Percentiles rank a stretch among this genome's conserved stretches.
These are phyloP conservation scores for Microcebus lehilahytsara DNA, from an alignment of 2,113 vertebrate genomes.

Conservation along the genomic window DNA sequence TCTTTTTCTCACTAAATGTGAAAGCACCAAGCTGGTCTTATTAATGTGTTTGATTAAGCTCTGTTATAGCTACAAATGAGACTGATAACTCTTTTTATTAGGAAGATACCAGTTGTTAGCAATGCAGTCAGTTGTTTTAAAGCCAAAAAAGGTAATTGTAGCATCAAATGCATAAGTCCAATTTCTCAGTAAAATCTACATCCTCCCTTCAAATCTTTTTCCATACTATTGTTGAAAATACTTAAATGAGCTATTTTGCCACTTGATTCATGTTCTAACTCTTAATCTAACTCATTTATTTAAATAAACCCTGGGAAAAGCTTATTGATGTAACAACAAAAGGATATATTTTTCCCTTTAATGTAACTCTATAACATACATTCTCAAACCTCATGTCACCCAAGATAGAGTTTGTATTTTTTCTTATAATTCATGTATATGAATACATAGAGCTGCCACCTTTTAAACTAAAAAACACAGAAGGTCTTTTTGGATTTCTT, in stretches of 20 bases:
- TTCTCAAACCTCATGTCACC: not conserved
- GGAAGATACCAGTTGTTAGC: slow-evolving; percentile 29
- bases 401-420: slow-evolving; percentile 38
- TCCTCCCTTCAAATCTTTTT: slow-evolving; percentile 45
- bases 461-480: slow-evolving; percentile 55
- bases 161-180: slow-evolving; percentile 6
- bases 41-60: slow-evolving; percentile 8
- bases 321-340: not conserved
- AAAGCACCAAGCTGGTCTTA: slow-evolving; percentile 56
- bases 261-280: slow-evolving; percentile 45
- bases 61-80: slow-evolving; percentile 30
- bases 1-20: slow-evolving; percentile 33
- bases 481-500: slow-evolving; percentile 55
- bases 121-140: slow-evolving; percentile 44
- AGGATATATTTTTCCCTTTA: slow-evolving; percentile 32
- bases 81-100: not conserved
- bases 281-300: not conserved
- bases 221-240: not conserved
- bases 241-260: slow-evolving; percentile 20
- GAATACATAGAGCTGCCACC: slow-evolving; percentile 55
- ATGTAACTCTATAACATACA: not conserved
- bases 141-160: not conserved
- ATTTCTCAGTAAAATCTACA: slow-evolving; percentile 43
- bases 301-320: slow-evolving; percentile 34
- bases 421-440: slow-evolving; percentile 38